Base-by-base conservation (phyloP, 2,888 invertebrate species). In the Tipula lateralis region DNA sequence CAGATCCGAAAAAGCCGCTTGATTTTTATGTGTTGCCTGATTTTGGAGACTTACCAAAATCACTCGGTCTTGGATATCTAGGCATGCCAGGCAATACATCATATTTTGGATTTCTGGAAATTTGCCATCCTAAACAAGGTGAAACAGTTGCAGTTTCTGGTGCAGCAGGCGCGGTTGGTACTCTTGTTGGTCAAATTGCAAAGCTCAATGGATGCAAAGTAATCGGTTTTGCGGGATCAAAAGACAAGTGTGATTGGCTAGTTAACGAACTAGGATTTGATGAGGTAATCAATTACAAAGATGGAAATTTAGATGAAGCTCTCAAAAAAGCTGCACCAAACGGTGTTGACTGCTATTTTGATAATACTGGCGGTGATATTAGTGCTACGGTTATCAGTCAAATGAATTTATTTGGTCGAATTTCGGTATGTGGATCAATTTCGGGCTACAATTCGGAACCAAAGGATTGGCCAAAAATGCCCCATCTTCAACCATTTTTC, bases 81-180 rank as follows among this genome's bases (percentile, higher is more conserved):
- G 95, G 95, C 87, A 94, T 94, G 94, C 93, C 95, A 82, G 95
- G 94, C 29, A 93, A 93, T 87, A 94, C 95, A 1, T 95, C 95
- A 0, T 94, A 94, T 87, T 95, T 95, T 89, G 96, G 95, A 0
- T 90, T 95, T 12, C 89, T 93, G 86, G 94, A 95, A 86, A 90
- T 95, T 85, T 95, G 95, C 86, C 89, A 93, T 85, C 94, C 95
- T 1, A 93, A 94, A 89, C 87, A 91, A 3, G 95, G 94, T 9
- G 95, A 96, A 89, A 94, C 93, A 0, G 92, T 96, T 13, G 93
- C 94, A 0, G 92, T 96, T 0, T 93, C 93, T 32, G 93, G 93
- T 4, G 96, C 95, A 13, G 95, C 94, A 29, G 96, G 96, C 19
- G 95, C 95, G 44, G 95, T 96, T 13, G 96, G 96, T 5, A 93